Evolutionary conservation across 2,888 invertebrate genomes (phyloP).

Genomic region (Andrena trimmerana): DNA sequence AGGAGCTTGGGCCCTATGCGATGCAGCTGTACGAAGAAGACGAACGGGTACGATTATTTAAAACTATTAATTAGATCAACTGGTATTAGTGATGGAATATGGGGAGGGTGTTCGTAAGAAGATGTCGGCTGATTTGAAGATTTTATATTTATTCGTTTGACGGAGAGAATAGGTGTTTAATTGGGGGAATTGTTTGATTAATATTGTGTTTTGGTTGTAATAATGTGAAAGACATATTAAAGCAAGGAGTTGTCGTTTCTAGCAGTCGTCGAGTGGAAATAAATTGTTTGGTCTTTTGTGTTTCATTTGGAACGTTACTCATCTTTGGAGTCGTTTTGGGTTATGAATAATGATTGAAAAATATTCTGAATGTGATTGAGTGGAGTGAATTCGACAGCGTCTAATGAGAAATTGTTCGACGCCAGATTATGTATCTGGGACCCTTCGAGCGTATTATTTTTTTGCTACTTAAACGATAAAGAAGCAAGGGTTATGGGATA

Average conservation of each 20-base stretch:
- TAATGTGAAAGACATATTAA: no score
- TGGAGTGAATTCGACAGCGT: neutral
- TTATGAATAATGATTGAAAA: neutral
- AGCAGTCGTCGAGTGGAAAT: no score
- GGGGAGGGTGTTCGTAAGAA: no score
- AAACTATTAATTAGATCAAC: neutral
- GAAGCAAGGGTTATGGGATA: constrained; percentile 9
- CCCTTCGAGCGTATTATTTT: constrained; percentile 16
- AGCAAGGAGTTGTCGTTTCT: no score
- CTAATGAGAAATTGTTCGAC: neutral
- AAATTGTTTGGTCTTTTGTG: no score
- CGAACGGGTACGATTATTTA: neutral
- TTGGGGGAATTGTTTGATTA: no score
- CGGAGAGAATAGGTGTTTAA: no score
- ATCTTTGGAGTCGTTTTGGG: no score
- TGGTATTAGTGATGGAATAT: neutral
- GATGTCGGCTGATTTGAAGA: no score
- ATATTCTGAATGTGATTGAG: neutral
- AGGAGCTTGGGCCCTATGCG: constrained; percentile 92
- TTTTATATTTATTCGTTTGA: no score
- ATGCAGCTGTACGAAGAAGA: constrained; percentile 86
- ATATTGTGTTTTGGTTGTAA: no score
- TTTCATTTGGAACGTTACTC: no score
- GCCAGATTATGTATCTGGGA: constrained; percentile 16
- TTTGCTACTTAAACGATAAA: neutral